Percentiles rank a stretch among this genome's conserved stretches.
Evolutionary conservation across 2,888 invertebrate species (phyloP).

Genomic region (Drosophila peninsularis): DNA sequence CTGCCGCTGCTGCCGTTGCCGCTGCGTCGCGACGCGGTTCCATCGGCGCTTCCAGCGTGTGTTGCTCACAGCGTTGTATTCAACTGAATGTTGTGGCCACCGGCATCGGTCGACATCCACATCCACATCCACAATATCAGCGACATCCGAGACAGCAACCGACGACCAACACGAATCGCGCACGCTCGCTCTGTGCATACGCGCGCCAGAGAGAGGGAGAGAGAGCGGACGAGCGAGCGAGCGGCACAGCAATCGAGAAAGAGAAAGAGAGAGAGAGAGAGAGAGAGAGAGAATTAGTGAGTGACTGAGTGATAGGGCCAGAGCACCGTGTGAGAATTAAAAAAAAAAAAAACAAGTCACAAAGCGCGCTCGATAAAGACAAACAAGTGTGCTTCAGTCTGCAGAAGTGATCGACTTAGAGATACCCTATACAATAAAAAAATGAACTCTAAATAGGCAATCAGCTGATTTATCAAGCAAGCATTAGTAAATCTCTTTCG

Average conservation of each 20-base stretch:
- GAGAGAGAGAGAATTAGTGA: slow-evolving; percentile 17
- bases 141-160: slow-evolving; percentile 65
- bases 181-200: slow-evolving; percentile 34
- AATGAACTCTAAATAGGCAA: too few relatives aligned
- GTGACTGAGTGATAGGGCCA: slow-evolving; percentile 9
- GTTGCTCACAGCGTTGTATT: slow-evolving; percentile 73
- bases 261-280: slow-evolving; percentile 31
- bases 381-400: not conserved
- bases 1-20: slow-evolving; percentile 57
- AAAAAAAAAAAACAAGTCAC: slow-evolving; percentile 42
- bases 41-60: slow-evolving; percentile 68
- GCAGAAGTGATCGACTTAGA: not conserved
- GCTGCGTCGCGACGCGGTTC: slow-evolving; percentile 67
- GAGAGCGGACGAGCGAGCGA: slow-evolving; percentile 15
- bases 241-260: slow-evolving; percentile 6
- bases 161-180: slow-evolving; percentile 53
- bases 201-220: slow-evolving; percentile 1
- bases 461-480: too few relatives aligned
- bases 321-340: slow-evolving; percentile 28
- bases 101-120: slow-evolving; percentile 70
- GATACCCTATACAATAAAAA: not conserved
- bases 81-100: slow-evolving; percentile 72
- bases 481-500: too few relatives aligned
- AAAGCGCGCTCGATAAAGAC: slow-evolving; percentile 33
- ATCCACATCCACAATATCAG: slow-evolving; percentile 50